Base-by-base conservation (phyloP, 1,140 invertebrate genomes). In the Cotesia chilonis region DNA sequence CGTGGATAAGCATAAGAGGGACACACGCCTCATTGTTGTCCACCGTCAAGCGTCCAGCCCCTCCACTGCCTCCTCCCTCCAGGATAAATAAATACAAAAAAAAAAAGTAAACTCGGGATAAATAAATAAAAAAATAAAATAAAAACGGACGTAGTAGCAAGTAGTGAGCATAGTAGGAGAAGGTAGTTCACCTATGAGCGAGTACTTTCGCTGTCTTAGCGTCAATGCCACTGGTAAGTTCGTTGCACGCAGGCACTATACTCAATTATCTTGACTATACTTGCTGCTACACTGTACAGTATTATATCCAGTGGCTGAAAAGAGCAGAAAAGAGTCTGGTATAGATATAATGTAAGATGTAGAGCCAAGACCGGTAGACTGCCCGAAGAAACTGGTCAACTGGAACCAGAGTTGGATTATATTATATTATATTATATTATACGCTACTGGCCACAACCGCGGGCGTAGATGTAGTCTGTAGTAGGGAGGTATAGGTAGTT, bases 161-260 rank as follows among this genome's bases (percentile, higher is more conserved):
- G n/a, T 10, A 65, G 36, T 17, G 70, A 20, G 60, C 47, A 71
- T 41, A 72, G 61, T 28, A 64, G 12, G 66, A 68, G 51, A 66
- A 57, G 37, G 68, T 66, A 69, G 55, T 61, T 47, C 35, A 69
- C 38, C 54, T 68, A 41, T 47, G 47, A 41, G 71, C 54, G 61
- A 81, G 78, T 81, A 82, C 81, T 82, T 82, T 82, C 79, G 80
- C 79, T 73, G 78, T 77, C 80, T 74, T 74, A 78, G 75, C 75
- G 79, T 81, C 80, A 81, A 82, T 82, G 79, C 81, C 78, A 81
- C 77, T 76, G 76, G 60, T 63, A 36, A 72, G 71, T 71, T 71
- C 71, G 72, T 75, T 76, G 74, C 75, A 72, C 71, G 65, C 73
- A 73, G 71, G 73, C 20, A 65, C 41, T 47, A 47, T 47, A 47